These are phyloP conservation scores for Gasterosteus nipponicus DNA, from an alignment of 2,113 vertebrate genomes.

Conservation along the genomic window DNA sequence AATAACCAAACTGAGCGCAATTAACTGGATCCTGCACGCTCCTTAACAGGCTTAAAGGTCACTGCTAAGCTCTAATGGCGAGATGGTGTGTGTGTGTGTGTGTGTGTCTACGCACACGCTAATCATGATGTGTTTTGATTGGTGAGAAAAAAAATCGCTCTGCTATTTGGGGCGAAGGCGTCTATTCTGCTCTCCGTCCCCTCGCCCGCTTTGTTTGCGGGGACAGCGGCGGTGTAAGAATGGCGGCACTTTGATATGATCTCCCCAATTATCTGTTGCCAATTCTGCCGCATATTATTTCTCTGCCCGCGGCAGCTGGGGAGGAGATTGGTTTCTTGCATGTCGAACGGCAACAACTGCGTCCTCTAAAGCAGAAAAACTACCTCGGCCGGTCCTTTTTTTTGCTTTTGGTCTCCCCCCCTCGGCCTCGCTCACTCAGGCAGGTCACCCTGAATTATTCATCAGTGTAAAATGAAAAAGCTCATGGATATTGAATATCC, in stretches of 20 bases:
- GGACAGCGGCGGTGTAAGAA: conserved; percentile 36
- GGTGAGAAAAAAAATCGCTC: conserved; percentile 15
- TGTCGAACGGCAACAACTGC: conserved; percentile 68
- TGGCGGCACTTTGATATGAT: conserved; percentile 66
- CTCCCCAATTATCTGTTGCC: conserved; percentile 67
- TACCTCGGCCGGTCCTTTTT: conserved; percentile 55
- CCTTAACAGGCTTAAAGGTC: conserved; percentile 23
- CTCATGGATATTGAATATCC: conserved; percentile 82
- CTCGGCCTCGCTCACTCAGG: conserved; percentile 59
- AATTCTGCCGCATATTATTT: conserved; percentile 47
- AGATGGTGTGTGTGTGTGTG: background rate
- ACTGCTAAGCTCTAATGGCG: background rate
- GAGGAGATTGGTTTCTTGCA: conserved; percentile 58
- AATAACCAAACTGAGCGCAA: background rate
- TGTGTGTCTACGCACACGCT: background rate
- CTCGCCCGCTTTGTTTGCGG: conserved; percentile 49
- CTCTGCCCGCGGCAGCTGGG: conserved; percentile 46
- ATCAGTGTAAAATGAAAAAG: conserved; percentile 81
- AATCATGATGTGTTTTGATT: conserved; percentile 28
- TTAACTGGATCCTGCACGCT: background rate
- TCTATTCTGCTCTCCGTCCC: conserved; percentile 34
- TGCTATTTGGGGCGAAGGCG: conserved; percentile 34
- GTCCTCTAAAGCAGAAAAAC: conserved; percentile 70
- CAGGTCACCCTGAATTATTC: conserved; percentile 84
- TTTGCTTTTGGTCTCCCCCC: conserved; percentile 28